phyloP scores from a whole-genome alignment of 2,113 vertebrate species.

The Tichodroma muraria region DNA sequence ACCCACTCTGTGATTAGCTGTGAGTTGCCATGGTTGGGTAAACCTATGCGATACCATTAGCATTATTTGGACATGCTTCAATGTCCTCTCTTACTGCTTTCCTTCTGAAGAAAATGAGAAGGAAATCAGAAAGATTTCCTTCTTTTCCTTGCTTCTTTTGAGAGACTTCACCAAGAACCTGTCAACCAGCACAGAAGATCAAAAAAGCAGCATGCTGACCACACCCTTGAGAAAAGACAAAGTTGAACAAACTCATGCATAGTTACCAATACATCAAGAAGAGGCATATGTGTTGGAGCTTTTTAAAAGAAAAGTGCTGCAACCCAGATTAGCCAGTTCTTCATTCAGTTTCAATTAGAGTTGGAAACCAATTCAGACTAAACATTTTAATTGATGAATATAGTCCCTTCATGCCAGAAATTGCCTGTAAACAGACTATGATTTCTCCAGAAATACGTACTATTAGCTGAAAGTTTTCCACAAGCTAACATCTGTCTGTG shows the following conservation, averaged over 20 bases:
- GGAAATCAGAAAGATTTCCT: too few relatives aligned
- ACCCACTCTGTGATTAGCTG: not conserved
- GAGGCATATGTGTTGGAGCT: not conserved
- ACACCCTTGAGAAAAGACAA: not conserved
- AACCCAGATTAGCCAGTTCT: not conserved
- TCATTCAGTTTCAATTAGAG: not conserved
- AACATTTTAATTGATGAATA: constrained; percentile 12
- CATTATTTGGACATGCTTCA: not conserved
- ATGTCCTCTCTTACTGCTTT: not conserved
- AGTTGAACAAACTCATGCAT: not conserved
- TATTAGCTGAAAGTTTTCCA: not conserved
- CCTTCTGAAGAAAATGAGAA: not conserved
- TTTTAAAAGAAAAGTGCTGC: not conserved
- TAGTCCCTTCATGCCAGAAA: not conserved
- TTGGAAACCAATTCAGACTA: not conserved
- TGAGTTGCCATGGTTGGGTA: not conserved
- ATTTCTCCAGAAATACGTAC: not conserved
- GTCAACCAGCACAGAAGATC: not conserved
- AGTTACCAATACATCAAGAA: not conserved
- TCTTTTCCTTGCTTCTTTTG: too few relatives aligned
- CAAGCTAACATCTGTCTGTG: constrained; percentile 4
- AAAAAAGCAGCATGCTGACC: not conserved
- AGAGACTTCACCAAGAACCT: not conserved
- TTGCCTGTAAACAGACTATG: not conserved
- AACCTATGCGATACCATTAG: not conserved